A percentile compares a stretch with the other conserved stretches of the same genome.
These are phyloP conservation scores for Trematocara zebra DNA, from an alignment of 2,113 vertebrate species.

Conservation along the genomic window DNA sequence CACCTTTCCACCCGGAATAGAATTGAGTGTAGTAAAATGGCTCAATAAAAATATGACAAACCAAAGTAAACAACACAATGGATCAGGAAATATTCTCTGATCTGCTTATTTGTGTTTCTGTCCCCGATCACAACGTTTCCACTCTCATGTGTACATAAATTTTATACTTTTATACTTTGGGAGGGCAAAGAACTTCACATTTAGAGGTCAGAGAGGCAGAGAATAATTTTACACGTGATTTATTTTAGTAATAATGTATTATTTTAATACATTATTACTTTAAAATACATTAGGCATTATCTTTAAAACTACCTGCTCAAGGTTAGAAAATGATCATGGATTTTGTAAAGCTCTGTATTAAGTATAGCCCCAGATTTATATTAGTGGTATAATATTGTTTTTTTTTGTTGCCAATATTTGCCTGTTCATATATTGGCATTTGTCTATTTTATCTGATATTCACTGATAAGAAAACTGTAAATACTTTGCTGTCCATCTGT, in stretches of 20 bases:
- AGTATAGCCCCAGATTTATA: background rate
- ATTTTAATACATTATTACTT: background rate
- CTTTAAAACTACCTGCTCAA: background rate
- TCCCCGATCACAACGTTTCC: background rate
- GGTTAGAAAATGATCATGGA: background rate
- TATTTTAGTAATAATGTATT: background rate
- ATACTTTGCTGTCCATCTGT: background rate
- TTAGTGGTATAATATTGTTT: background rate
- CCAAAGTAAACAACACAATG: background rate
- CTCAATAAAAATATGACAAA: background rate
- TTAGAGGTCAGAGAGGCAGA: background rate
- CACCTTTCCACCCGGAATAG: background rate
- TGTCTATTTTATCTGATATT: background rate
- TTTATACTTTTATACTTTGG: background rate
- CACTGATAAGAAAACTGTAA: background rate
- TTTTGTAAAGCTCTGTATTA: background rate
- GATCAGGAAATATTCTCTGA: background rate
- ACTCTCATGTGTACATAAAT: background rate
- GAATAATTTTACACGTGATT: background rate
- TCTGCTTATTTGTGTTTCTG: background rate
- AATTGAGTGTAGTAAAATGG: background rate
- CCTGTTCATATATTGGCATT: background rate
- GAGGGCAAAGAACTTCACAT: background rate
- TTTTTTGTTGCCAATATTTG: background rate
- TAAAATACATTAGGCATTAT: background rate